Evolutionary conservation across 2,113 vertebrate species (phyloP), one percentile per base, ranked within the genome.

Genomic region (Pterophyllum scalare): DNA sequence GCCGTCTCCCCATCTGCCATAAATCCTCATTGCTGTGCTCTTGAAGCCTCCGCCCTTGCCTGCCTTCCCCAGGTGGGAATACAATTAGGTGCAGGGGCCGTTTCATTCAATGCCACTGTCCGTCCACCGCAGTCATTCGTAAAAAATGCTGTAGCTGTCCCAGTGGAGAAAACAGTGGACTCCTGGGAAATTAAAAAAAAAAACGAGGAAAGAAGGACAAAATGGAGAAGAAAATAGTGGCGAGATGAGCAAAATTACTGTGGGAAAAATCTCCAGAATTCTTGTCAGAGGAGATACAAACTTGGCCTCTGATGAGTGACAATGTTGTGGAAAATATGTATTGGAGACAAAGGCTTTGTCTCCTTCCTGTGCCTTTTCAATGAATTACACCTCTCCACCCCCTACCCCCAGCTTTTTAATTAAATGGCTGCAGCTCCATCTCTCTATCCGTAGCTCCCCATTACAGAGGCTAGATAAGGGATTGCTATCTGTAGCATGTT

Each of bases 381-480:
- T 96, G 95, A 96, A 96, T 96, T 95, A 95, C 93, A 93, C 95
- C 90, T 93, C 92, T 91, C 92, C 88, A 92, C 93, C 91, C 92
- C 94, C 94, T 87, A 93, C 94, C 92, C 96, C 96, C 95, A 96
- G 97, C 95, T 96, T 97, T 97, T 97, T 99, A 97, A 98, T 98
- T 97, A 98, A 98, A 98, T 97, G 97, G 97, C 97, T 97, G 94
- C 96, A 96, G 94, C 96, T 96, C 95, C 91, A 96, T 95, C 89
- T 97, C 96, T 97, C 95, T 95, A 96, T 96, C 95, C 94, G 91
- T 95, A 94, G 95, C 94, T 96, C 95, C 96, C 95, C 95, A 96
- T 96, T 96, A 96, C 96, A 95, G 95, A 93, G 96, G 95, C 94
- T 95, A 95, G 96, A 96, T 96, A 96, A 96, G 95, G 96, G 95